Base-by-base conservation (phyloP, 2,888 invertebrate genomes). In the Marasmarcha lunaedactyla region DNA sequence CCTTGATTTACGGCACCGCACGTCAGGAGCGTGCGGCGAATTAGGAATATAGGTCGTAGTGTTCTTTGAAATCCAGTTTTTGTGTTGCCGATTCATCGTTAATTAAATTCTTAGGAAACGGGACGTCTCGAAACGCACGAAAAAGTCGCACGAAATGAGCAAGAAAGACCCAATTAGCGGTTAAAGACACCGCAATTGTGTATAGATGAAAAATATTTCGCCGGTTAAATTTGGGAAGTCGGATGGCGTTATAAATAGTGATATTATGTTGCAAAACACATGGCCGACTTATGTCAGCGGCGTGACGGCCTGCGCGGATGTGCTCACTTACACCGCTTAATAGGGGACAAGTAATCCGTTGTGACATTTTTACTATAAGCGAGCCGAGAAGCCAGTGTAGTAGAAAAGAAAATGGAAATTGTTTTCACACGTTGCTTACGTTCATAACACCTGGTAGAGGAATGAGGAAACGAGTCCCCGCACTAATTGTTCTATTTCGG, bases 231-330 rank as follows among this genome's bases (percentile, higher is more conserved):
- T 71, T 61, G 66, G 63, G 62, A 56, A 58, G 51, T 56, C 63
- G 63, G 66, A 71, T 70, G 67, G 67, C 55, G 51, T 59, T 78
- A 76, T 71, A 68, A 67, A 74, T 78, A 77, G 72, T 62, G 45
- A 41, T 55, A 51, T 38, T 38, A 42, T 52, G 62, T 78, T 79
- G 77, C 77, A 71, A 70, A 77, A 77, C 73, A 71, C 71, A 65
- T 66, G 77, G 71, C 77, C 76, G 77, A 70, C 70, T 79, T 79
- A 81, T 79, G 78, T 79, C 81, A 78, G 73, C 3, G 14, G 34
- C 20, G 20, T 5, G 20, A 20, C 7, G 20, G 20, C 20, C 7
- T 20, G 20, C 20, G 20, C 20, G 20, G 20, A 20, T 20, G 20
- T 7, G 20, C 7, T 3, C 20, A 7, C 20, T 20, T 5, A 20